Evolutionary conservation across 2,888 invertebrate genomes (phyloP), one percentile per base, ranked within the genome.

Genomic region (Linyphia triangularis): DNA sequence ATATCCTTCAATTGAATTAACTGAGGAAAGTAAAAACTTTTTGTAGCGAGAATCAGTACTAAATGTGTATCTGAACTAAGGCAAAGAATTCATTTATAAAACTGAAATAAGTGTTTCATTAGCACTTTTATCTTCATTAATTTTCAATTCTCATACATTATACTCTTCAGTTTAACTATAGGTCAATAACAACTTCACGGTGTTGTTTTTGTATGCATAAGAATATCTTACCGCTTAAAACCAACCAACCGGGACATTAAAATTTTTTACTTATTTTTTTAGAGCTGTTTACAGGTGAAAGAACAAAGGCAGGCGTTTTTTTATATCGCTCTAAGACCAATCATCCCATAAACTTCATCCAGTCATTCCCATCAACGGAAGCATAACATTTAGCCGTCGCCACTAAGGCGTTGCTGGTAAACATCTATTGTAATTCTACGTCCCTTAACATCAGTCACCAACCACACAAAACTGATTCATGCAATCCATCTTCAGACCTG

Each of bases 381-480:
- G 51, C 51, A 1, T 16, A 51, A 13, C 3, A n/a, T 51, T 51
- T 16, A n/a, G n/a, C 51, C n/a, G 16, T 40, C 16, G 16, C 51
- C 51, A 51, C 51, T n/a, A n/a, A n/a, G 10, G 63, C 63, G 26
- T 63, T 63, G 28, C 24, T n/a, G 13, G 51, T 5, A 1, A 51
- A 2, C 24, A 13, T 61, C n/a, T 4, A 10, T 26, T 22, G 0
- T 57, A 13, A 13, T 19, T n/a, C 16, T 19, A 19, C 22, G 43
- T 63, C 40, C 43, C 77, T 13, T 24, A 24, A 26, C 77, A 63
- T 19, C 67, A 78, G 30, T 67, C 65, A 63, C 13, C 67, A 78
- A 22, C 51, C 65, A 63, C 67, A 51, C 22, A 30, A 79, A 22
- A 51, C 51, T 10, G 67, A 67, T 30, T 40, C 30, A 51, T 65